A percentile compares a stretch with the other conserved stretches of the same genome.
Evolutionary conservation across 2,888 invertebrate genomes (phyloP).

Genomic region (Tenthredo livida): DNA sequence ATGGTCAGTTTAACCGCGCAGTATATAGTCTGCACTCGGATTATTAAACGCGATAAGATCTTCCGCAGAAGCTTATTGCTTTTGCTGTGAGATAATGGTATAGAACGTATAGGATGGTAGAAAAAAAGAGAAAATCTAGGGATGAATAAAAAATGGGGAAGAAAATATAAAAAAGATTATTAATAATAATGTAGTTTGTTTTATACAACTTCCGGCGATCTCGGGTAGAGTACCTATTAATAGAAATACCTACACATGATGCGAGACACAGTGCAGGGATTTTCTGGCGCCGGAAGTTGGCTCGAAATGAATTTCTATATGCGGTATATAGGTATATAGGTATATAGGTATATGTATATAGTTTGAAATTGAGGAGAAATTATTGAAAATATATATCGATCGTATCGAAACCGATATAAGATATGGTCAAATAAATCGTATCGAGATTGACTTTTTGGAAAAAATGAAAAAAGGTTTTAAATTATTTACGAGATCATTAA

Average conservation of each 20-base stretch:
- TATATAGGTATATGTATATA: too few relatives aligned
- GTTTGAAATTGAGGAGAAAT: too few relatives aligned
- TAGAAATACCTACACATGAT: not conserved
- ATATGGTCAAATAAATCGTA: too few relatives aligned
- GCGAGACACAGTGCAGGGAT: not conserved
- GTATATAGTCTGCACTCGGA: not conserved
- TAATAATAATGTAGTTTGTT: not conserved
- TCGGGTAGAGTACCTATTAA: not conserved
- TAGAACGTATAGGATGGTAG: not conserved
- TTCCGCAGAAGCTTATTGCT: not conserved
- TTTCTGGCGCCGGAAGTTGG: conserved; percentile 27
- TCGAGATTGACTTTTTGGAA: too few relatives aligned
- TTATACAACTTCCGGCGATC: conserved; percentile 1
- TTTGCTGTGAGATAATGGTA: not conserved
- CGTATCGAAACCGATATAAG: too few relatives aligned
- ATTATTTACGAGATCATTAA: not conserved
- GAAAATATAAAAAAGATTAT: not conserved
- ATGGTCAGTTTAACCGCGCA: not conserved
- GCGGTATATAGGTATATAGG: too few relatives aligned
- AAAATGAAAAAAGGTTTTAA: too few relatives aligned
- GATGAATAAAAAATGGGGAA: not conserved
- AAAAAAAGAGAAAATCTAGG: not conserved
- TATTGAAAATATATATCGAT: too few relatives aligned
- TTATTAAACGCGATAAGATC: conserved; percentile 15
- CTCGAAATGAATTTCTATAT: not conserved